Base-by-base conservation (phyloP, 2,797 vertebrate species). In the Chanos chanos region DNA sequence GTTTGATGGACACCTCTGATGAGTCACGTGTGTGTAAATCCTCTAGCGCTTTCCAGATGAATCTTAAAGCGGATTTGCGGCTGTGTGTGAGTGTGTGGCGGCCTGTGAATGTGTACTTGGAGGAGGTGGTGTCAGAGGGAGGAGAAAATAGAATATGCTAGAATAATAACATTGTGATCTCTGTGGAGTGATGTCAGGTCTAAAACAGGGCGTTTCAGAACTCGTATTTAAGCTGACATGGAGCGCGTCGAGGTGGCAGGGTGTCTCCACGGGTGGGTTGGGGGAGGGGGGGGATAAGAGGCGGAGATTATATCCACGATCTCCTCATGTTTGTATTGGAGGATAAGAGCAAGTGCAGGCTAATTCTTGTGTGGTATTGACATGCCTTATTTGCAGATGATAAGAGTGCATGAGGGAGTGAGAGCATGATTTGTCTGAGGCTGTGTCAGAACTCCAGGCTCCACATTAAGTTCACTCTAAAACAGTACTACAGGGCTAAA, bases 1-100 rank as follows among this genome's bases (percentile, higher is more conserved):
- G 55, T 60, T 75, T 86, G 82, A 86, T 71, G 82, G 83, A 79
- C 82, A 76, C 77, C 61, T 2, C 63, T 72, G 79, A 84, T 76
- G 77, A 80, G 75, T 74, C 58, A 39, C 57, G 49, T 18, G 50
- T 52, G 44, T 25, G 19, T 33, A 30, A 31, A 37, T 49, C 37
- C 39, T 30, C 41, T 37, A 56, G 28, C 44, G 40, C 41, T 41
- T 41, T 61, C 43, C 22, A 55, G 15, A n/a, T n/a, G n/a, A n/a
- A n/a, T n/a, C n/a, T n/a, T n/a, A n/a, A n/a, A n/a, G n/a, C n/a
- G n/a, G n/a, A n/a, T n/a, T n/a, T n/a, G n/a, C n/a, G n/a, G n/a
- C n/a, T n/a, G 53, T 68, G 40, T 8, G 22, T 57, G 41, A 34
- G 4, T 57, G 47, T 16, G 16, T 31, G 28, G 18, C 30, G 36